Evolutionary conservation across 2,113 vertebrate genomes (phyloP).

Genomic region (Podarcis muralis): DNA sequence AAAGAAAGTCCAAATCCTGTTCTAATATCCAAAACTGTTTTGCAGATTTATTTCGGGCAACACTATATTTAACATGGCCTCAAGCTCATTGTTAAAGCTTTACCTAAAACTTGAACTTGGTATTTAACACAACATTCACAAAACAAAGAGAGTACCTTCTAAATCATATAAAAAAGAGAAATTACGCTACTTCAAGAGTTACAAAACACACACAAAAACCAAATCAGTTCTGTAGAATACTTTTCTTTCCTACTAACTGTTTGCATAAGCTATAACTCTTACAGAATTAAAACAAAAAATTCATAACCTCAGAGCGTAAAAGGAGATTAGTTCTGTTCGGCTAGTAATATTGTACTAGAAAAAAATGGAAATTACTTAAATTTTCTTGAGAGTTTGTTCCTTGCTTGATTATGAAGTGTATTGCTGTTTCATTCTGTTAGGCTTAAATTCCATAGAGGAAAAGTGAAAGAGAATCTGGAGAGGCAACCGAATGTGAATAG

Average conservation of each 20-base stretch:
- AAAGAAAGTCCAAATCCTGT: constrained; percentile 68
- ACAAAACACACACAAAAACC: constrained; percentile 10
- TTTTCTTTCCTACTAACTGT: constrained; percentile 8
- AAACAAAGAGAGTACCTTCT: constrained; percentile 17
- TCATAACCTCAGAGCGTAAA: constrained; percentile 51
- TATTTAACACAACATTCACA: constrained; percentile 16
- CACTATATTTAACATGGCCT: not conserved
- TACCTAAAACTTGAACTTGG: constrained; percentile 27
- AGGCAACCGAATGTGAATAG: constrained; percentile 16
- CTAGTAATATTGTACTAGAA: constrained; percentile 18
- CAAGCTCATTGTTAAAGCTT: not conserved
- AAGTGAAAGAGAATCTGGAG: constrained; percentile 30
- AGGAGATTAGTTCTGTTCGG: constrained; percentile 30
- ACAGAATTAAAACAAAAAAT: constrained; percentile 36
- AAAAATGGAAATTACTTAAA: constrained; percentile 35
- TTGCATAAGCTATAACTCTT: constrained; percentile 47
- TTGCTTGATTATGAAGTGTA: constrained; percentile 10
- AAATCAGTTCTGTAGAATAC: constrained; percentile 13
- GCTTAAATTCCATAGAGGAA: constrained; percentile 7
- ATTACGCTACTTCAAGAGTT: constrained; percentile 36
- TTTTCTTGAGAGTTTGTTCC: constrained; percentile 38
- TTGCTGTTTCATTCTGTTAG: not conserved
- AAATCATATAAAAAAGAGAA: constrained; percentile 24
- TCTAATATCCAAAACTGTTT: constrained; percentile 46
- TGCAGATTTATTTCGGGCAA: constrained; percentile 64